Evolutionary conservation across 2,797 vertebrate genomes (phyloP).

Genomic region (Eulemur coronatus): DNA sequence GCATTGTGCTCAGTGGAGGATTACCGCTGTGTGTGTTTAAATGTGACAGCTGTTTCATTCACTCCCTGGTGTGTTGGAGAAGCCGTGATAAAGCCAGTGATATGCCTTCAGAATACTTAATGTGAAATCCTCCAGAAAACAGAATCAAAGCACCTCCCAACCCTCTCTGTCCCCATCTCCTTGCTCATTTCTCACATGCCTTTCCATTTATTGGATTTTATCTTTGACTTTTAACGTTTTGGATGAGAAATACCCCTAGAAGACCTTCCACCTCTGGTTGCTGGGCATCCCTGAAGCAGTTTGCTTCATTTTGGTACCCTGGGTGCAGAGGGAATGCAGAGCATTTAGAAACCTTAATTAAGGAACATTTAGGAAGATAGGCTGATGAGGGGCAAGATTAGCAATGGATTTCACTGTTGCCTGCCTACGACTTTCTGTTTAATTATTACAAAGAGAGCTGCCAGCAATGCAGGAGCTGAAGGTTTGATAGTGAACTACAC

Average conservation of each 20-base stretch:
- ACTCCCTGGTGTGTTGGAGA: constrained; percentile 77
- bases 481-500: constrained; percentile 65
- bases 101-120: constrained; percentile 74
- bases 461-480: constrained; percentile 47
- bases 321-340: constrained; percentile 65
- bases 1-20: constrained; percentile 76
- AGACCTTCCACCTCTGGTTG: constrained; percentile 44
- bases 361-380: constrained; percentile 77
- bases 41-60: constrained; percentile 80
- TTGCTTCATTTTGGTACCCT: constrained; percentile 48
- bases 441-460: constrained; percentile 67
- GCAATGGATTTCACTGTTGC: constrained; percentile 72
- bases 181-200: neutral
- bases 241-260: constrained; percentile 37
- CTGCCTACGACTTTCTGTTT: constrained; percentile 73
- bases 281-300: constrained; percentile 56
- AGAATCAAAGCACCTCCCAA: neutral
- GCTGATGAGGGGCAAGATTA: constrained; percentile 77
- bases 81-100: constrained; percentile 65
- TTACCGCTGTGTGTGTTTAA: constrained; percentile 80
- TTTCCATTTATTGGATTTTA: constrained; percentile 48
- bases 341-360: constrained; percentile 80
- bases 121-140: constrained; percentile 53
- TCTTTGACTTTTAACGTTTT: constrained; percentile 53
- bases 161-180: neutral